phyloP scores from a whole-genome alignment of 2,113 vertebrate genomes.

The Verasper variegatus region DNA sequence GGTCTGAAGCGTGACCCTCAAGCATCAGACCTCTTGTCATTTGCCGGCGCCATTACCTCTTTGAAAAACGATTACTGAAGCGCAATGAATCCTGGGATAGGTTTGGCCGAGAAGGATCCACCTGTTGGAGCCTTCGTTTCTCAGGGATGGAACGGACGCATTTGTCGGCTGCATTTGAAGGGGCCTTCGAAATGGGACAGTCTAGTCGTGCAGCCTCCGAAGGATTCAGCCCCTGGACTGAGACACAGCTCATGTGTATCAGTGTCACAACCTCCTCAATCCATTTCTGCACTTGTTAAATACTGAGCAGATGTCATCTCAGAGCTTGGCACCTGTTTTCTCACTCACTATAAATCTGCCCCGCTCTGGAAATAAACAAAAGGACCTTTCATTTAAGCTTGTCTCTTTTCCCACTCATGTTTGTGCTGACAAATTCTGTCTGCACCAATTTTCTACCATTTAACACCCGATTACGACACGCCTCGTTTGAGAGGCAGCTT shows the following conservation, averaged over 20 bases:
- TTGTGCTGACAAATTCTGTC: neutral
- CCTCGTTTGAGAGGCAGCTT: neutral
- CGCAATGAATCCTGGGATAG: no score
- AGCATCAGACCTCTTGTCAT: no score
- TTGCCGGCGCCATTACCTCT: no score
- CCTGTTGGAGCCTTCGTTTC: no score
- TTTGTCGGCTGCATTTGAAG: no score
- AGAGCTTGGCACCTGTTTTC: slow-evolving; percentile 1
- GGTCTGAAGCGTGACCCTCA: no score
- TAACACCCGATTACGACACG: slow-evolving; percentile 6
- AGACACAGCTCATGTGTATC: neutral
- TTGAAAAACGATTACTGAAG: no score
- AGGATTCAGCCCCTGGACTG: neutral
- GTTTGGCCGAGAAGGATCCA: no score
- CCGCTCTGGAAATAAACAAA: slow-evolving; percentile 2
- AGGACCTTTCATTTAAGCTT: neutral
- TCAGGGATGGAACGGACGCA: no score
- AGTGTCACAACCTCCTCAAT: neutral
- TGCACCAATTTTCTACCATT: neutral
- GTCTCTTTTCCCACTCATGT: neutral
- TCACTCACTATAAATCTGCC: neutral
- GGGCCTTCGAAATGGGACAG: no score
- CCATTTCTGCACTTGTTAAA: neutral
- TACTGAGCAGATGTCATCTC: neutral
- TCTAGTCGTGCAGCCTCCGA: neutral